Evolutionary conservation across 92 coral and sea anemone genomes (phyloP).

Genomic region (Blastomussa wellsi): DNA sequence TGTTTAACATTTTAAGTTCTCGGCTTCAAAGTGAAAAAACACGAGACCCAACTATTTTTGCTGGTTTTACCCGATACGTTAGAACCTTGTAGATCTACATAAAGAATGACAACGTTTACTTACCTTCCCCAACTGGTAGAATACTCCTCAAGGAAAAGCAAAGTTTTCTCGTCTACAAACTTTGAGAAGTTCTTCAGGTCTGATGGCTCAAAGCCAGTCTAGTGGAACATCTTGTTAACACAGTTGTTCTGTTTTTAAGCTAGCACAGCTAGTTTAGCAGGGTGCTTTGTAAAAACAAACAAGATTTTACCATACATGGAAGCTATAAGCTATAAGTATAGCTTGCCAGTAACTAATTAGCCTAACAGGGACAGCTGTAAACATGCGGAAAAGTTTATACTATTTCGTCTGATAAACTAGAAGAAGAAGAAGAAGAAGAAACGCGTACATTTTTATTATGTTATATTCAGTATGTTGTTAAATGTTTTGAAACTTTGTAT

Average conservation of each 20-base stretch:
- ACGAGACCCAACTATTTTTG: neutral
- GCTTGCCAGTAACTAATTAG: neutral
- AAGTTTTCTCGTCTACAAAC: neutral
- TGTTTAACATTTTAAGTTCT: neutral
- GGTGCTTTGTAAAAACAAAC: conserved; percentile 3
- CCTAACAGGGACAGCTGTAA: neutral
- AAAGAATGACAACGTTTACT: neutral
- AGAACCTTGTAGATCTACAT: neutral
- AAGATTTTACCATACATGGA: conserved; percentile 16
- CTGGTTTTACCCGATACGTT: neutral
- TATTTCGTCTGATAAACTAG: neutral
- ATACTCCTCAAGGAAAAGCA: neutral
- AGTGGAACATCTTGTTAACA: neutral
- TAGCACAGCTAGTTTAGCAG: neutral
- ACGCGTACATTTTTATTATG: neutral
- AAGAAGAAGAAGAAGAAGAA: neutral
- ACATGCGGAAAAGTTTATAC: neutral
- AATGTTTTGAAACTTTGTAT: neutral
- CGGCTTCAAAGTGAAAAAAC: neutral
- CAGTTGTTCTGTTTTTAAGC: neutral
- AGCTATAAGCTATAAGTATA: neutral
- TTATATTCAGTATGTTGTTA: no score
- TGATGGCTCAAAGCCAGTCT: neutral
- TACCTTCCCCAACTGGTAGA: neutral
- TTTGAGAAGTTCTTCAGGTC: neutral